Conservation (phyloP, 92 coral and sea anemone genomes). For the Zoanthus sociatus region DNA sequence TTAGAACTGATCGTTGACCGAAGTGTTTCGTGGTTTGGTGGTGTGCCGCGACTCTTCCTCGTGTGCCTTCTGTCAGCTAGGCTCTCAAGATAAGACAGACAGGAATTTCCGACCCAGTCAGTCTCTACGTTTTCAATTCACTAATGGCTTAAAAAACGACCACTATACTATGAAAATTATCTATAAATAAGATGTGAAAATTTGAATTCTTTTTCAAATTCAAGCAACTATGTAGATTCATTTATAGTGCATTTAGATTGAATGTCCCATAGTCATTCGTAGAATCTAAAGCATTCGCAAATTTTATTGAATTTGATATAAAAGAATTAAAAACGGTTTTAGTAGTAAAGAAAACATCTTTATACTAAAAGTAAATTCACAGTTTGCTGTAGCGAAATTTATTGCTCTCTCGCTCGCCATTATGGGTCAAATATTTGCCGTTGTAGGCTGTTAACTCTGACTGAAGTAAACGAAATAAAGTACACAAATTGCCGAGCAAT, state of each 20-base stretch:
- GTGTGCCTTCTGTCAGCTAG: slow-evolving; percentile 85
- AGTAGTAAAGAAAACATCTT: slow-evolving; percentile 7
- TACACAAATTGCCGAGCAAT: slow-evolving; percentile 58
- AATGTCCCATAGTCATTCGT: neutral
- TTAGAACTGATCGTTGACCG: neutral
- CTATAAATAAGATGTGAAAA: slow-evolving; percentile 6
- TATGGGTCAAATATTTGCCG: slow-evolving; percentile 96
- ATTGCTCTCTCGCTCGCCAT: slow-evolving; percentile 72
- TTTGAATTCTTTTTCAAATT: slow-evolving; percentile 33
- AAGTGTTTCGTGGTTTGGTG: slow-evolving; percentile 25
- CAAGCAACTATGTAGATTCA: slow-evolving; percentile 5
- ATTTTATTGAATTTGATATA: neutral
- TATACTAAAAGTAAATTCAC: slow-evolving; percentile 41
- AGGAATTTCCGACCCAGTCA: slow-evolving; percentile 69
- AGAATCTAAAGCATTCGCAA: slow-evolving; percentile 31
- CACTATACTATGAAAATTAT: slow-evolving; percentile 23
- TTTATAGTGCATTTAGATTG: neutral
- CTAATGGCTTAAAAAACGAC: slow-evolving; percentile 44
- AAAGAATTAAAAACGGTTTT: slow-evolving; percentile 5
- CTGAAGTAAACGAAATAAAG: slow-evolving; percentile 53
- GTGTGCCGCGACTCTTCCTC: slow-evolving; percentile 55
- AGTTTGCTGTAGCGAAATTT: slow-evolving; percentile 77
- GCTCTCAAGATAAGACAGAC: slow-evolving; percentile 79
- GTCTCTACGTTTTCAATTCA: neutral
- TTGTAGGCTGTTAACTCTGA: slow-evolving; percentile 71